phyloP scores from a whole-genome alignment of 2,888 invertebrate species.

The Anthrax anthrax region DNA sequence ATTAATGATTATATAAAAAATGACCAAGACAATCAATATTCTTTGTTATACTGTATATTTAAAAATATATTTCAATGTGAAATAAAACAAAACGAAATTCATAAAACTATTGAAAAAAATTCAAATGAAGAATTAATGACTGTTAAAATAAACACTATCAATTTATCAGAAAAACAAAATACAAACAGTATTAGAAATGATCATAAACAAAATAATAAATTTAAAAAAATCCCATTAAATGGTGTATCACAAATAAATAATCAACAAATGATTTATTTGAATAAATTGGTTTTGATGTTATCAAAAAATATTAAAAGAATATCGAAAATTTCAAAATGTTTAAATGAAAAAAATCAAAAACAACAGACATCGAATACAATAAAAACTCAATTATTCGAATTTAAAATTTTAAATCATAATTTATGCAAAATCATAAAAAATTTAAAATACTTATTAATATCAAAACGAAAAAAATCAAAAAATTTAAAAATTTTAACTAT shows the following conservation, averaged over 20 bases:
- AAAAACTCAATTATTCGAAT: too few relatives aligned
- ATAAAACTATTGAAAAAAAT: too few relatives aligned
- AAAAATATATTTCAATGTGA: not conserved
- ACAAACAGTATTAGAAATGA: too few relatives aligned
- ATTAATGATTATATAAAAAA: conserved; percentile 12
- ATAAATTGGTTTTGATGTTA: conserved; percentile 20
- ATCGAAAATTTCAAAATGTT: conserved; percentile 10
- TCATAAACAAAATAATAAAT: too few relatives aligned
- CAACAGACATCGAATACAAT: not conserved
- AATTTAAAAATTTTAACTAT: conserved; percentile 15
- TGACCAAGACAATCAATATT: not conserved
- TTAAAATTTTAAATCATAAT: conserved; percentile 19
- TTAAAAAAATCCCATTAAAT: too few relatives aligned
- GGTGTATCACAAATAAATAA: not conserved
- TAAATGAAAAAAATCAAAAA: not conserved
- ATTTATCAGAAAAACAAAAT: too few relatives aligned
- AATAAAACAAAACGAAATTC: not conserved
- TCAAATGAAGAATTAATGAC: not conserved
- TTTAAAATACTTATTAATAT: conserved; percentile 15
- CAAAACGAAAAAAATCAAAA: conserved; percentile 18
- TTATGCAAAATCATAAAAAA: conserved; percentile 20
- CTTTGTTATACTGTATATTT: conserved; percentile 4
- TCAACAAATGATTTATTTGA: conserved; percentile 14
- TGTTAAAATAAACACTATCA: too few relatives aligned
- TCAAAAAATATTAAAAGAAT: conserved; percentile 22